These are phyloP conservation scores for Hydrotaea diabolus DNA, from an alignment of 2,888 invertebrate genomes.

Conservation along the genomic window DNA sequence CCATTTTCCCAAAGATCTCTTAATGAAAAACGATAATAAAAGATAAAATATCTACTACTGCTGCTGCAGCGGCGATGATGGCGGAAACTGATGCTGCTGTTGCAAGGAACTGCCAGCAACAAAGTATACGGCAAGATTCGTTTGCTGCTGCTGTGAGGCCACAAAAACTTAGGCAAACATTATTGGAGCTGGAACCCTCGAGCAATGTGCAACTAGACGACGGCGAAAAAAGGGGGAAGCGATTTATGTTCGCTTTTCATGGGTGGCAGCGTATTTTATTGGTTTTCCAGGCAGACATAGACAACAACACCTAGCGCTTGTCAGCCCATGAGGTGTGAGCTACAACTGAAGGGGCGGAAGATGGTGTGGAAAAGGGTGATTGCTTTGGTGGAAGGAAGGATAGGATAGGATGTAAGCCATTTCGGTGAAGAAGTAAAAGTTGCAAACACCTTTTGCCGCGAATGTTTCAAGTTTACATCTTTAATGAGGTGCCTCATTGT, in stretches of 20 bases:
- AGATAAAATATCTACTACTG: slow-evolving; percentile 35
- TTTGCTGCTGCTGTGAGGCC: no score
- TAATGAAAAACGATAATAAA: slow-evolving; percentile 36
- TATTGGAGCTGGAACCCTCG: not conserved
- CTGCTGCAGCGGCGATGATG: not conserved
- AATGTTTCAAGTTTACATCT: slow-evolving; percentile 47
- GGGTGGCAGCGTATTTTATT: slow-evolving; percentile 53
- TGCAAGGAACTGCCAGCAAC: slow-evolving; percentile 2
- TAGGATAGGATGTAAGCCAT: not conserved
- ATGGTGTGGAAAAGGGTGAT: not conserved
- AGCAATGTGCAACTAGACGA: not conserved
- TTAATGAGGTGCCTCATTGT: slow-evolving; percentile 11
- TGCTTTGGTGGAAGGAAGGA: not conserved
- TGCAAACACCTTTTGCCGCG: slow-evolving; percentile 55
- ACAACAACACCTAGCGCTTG: slow-evolving; percentile 8
- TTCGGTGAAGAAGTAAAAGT: not conserved
- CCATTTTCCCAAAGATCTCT: slow-evolving; percentile 18
- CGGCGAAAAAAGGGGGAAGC: slow-evolving; percentile 29
- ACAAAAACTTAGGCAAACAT: slow-evolving; percentile 28
- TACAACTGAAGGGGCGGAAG: not conserved
- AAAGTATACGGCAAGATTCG: not conserved
- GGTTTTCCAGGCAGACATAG: slow-evolving; percentile 41
- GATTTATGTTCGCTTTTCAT: slow-evolving; percentile 58
- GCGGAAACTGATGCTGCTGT: not conserved
- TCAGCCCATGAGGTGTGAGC: not conserved